Base-by-base conservation (phyloP, 2,888 invertebrate species). In the Herminia tarsipennalis region DNA sequence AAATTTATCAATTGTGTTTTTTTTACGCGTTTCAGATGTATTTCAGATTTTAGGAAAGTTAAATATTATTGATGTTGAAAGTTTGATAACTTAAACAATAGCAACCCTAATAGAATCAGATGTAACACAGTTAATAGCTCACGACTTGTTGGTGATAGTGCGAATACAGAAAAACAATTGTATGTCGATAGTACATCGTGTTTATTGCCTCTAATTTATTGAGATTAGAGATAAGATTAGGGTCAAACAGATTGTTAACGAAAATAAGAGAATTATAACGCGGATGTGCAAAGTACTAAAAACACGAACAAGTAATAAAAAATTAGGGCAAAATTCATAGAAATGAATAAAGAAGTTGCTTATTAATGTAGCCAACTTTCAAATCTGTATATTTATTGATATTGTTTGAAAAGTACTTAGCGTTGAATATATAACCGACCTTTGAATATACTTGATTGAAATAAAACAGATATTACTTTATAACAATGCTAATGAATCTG, bases 201-300 rank as follows among this genome's bases (percentile, higher is more conserved):
- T 75, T 84, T 82, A 83, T 85, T 79, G 70, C 78, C 69, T 73
- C 64, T 81, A 86, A 86, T 83, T 81, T 78, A 73, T 73, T 66
- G 57, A 70, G 74, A 83, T 81, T 71, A 63, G 34, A 77, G 72
- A 72, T 57, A 45, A 67, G 58, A 65, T 64, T 45, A 47, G 27
- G 35, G 43, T 46, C 37, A 46, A 59, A 42, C 45, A 57, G 64
- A 57, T 48, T 47, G 58, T 64, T 58, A 64, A 50, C 40, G 36
- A 49, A 67, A 63, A 45, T 38, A 44, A 22, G 44, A 36, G 37
- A 63, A 51, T 57, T 55, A 60, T 52, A 53, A 50, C 43, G 33
- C 45, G 41, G 58, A 64, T 64, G 49, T 50, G 33, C 39, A 42
- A 38, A 20, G 30, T 20, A 22, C 14, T 24, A 27, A 46, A 36